Percentiles rank a stretch among this genome's conserved stretches.
phyloP scores from a whole-genome alignment of 2,797 vertebrate species.

The Xiphophorus birchmanni region DNA sequence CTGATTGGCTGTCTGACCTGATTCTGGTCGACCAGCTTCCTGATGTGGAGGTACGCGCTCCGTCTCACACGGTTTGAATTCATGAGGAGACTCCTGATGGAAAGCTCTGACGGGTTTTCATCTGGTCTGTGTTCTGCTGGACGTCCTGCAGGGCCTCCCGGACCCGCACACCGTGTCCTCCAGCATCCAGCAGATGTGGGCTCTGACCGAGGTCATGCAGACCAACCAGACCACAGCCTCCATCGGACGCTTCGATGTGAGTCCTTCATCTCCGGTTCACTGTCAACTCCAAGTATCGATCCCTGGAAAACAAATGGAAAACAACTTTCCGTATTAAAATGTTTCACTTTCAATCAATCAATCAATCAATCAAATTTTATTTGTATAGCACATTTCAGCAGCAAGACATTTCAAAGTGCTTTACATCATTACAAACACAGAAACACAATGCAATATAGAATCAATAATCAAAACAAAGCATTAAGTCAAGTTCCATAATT shows the following conservation, averaged over 20 bases:
- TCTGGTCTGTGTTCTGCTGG: not conserved
- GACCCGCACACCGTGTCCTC: conserved; percentile 89
- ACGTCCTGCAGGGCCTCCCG: conserved; percentile 83
- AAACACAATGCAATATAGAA: too few relatives aligned
- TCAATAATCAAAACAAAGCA: too few relatives aligned
- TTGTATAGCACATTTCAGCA: too few relatives aligned
- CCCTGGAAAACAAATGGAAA: not conserved
- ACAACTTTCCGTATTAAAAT: not conserved
- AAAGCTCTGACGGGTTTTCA: not conserved
- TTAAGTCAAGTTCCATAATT: too few relatives aligned
- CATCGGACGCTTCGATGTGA: conserved; percentile 94
- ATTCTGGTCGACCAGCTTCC: conserved; percentile 81
- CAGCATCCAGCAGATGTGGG: conserved; percentile 97
- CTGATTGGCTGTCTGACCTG: conserved; percentile 91
- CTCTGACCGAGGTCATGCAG: conserved; percentile 93
- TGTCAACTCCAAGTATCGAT: not conserved
- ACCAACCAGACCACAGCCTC: conserved; percentile 86
- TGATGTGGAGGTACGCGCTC: conserved; percentile 76
- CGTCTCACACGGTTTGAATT: not conserved
- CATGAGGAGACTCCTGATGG: too few relatives aligned
- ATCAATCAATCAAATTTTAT: too few relatives aligned
- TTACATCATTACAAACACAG: too few relatives aligned
- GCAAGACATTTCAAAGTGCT: too few relatives aligned
- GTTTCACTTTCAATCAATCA: too few relatives aligned
- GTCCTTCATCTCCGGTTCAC: conserved; percentile 52